phyloP scores from a whole-genome alignment of 2,888 invertebrate species.

The Steinernema carpocapsae region DNA sequence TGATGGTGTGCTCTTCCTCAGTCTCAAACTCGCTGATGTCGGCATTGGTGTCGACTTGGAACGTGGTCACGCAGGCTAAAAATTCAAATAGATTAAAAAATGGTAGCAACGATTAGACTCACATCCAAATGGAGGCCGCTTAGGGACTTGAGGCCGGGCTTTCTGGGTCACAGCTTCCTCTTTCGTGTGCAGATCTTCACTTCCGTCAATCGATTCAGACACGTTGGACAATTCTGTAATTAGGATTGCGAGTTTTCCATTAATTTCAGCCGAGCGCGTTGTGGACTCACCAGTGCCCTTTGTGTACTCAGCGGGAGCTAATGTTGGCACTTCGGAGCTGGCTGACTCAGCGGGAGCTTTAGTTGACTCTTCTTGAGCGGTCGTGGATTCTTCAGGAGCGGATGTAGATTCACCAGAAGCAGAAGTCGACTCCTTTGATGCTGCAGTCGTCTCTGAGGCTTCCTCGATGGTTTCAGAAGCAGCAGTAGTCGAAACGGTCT shows the following conservation, averaged over 20 bases:
- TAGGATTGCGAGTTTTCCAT: neutral
- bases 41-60: conserved; percentile 58
- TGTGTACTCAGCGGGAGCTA: too few species aligned
- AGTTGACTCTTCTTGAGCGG: neutral
- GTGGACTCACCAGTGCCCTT: neutral
- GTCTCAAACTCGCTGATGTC: conserved; percentile 46
- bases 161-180: conserved; percentile 15
- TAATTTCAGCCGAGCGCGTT: neutral
- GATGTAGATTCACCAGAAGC: neutral
- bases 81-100: conserved; percentile 34
- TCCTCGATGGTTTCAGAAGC: neutral
- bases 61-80: conserved; percentile 66
- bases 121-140: neutral
- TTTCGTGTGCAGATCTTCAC: neutral
- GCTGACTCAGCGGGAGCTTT: too few species aligned
- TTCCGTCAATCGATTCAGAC: conserved; percentile 2
- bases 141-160: neutral
- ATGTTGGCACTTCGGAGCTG: too few species aligned
- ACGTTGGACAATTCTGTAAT: neutral
- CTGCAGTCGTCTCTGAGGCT: neutral
- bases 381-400: neutral
- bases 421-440: too few species aligned
- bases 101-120: too few species aligned
- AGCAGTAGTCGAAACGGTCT: neutral
- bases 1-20: conserved; percentile 48